Evolutionary conservation across 2,888 invertebrate species (phyloP).

Genomic region (Mimachlamys varia): DNA sequence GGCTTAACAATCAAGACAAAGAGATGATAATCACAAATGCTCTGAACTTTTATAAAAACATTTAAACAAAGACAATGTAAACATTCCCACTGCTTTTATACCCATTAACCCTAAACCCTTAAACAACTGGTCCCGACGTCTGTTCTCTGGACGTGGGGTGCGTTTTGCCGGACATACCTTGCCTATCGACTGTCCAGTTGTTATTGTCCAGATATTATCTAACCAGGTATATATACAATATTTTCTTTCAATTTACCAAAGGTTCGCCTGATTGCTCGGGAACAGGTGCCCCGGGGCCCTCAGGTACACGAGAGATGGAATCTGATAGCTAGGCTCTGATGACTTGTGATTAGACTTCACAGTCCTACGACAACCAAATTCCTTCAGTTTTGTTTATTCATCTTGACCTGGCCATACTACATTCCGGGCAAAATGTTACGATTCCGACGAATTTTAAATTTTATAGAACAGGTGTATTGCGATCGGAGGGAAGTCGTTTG

Average conservation of each 20-base stretch:
- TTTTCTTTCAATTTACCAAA: slow-evolving; percentile 31
- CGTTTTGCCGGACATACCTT: neutral
- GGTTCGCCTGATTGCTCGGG: neutral
- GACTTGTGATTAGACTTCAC: neutral
- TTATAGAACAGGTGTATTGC: slow-evolving; percentile 3
- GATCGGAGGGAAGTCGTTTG: neutral
- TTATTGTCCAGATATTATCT: slow-evolving; percentile 19
- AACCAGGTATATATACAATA: slow-evolving; percentile 22
- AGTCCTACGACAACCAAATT: neutral
- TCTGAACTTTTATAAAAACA: slow-evolving; percentile 5
- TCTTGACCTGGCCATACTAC: neutral
- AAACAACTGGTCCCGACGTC: neutral
- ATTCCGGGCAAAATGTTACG: slow-evolving; percentile 31
- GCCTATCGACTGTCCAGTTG: neutral
- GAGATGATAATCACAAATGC: neutral
- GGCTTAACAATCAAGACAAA: slow-evolving; percentile 5
- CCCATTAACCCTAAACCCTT: neutral
- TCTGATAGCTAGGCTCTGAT: neutral
- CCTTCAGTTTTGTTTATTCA: neutral
- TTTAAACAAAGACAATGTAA: neutral
- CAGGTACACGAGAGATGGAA: neutral
- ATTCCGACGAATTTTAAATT: neutral
- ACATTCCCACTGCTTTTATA: neutral
- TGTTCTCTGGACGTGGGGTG: neutral
- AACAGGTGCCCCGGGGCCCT: slow-evolving; percentile 10